A percentile compares a stretch with the other conserved stretches of the same genome.
Evolutionary conservation across 2,797 vertebrate genomes (phyloP).

Genomic region (Enteromius anoplus): DNA sequence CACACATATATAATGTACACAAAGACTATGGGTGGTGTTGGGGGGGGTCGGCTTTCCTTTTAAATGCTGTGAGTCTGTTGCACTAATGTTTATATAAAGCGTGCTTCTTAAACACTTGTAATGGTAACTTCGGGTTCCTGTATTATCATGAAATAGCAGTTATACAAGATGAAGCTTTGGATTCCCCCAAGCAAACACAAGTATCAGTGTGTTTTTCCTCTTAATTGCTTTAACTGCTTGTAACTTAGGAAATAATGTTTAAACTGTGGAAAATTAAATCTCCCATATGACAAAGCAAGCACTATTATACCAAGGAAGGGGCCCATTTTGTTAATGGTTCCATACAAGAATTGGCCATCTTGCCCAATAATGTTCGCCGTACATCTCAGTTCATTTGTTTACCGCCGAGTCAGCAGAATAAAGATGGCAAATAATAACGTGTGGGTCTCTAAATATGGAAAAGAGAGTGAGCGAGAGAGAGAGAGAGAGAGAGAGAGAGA

Average conservation of each 20-base stretch:
- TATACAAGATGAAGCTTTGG: constrained; percentile 48
- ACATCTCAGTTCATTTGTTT: constrained; percentile 83
- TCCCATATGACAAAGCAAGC: constrained; percentile 61
- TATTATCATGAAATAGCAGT: constrained; percentile 42
- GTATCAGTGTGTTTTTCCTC: constrained; percentile 39
- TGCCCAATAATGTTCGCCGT: constrained; percentile 72
- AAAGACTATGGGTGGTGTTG: too few species aligned
- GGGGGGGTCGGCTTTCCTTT: neutral
- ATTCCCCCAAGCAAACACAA: constrained; percentile 29
- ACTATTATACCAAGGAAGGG: constrained; percentile 64
- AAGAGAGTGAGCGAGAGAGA: constrained; percentile 71
- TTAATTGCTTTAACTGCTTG: constrained; percentile 61
- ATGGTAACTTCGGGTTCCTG: constrained; percentile 19
- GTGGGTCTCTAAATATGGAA: constrained; percentile 76
- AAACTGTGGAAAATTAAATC: constrained; percentile 62
- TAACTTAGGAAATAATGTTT: constrained; percentile 61
- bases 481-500: constrained; percentile 32
- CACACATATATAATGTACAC: too few species aligned
- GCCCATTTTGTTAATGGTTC: constrained; percentile 74
- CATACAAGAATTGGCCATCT: constrained; percentile 76
- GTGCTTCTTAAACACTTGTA: constrained; percentile 6
- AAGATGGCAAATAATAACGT: constrained; percentile 71
- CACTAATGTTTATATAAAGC: constrained; percentile 13
- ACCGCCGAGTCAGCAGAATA: constrained; percentile 76
- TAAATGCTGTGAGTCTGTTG: neutral